phyloP scores from a whole-genome alignment of 1,140 invertebrate species.

The Aphidius ervi region DNA sequence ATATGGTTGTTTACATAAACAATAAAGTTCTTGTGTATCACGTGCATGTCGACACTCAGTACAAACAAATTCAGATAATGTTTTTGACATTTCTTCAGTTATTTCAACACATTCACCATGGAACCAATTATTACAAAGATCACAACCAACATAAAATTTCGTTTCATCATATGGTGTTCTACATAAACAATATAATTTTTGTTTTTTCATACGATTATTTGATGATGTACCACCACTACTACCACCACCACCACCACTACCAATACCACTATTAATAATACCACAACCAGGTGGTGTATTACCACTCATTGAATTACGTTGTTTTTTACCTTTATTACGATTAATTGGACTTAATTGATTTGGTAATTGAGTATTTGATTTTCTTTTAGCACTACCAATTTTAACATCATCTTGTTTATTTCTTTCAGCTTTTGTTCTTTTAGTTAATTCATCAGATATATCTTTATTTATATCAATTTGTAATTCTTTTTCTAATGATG shows the following conservation, averaged over 20 bases:
- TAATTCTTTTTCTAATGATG: conserved; percentile 84
- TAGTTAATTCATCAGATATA: conserved; percentile 63
- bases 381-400: conserved; percentile 57
- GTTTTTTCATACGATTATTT: conserved; percentile 58
- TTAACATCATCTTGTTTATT: conserved; percentile 69
- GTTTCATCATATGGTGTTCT: conserved; percentile 92
- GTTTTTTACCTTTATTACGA: conserved; percentile 44
- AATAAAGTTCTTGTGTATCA: conserved; percentile 91
- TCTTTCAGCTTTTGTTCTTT: conserved; percentile 64
- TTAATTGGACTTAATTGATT: conserved; percentile 50
- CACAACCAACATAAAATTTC: conserved; percentile 96
- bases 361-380: conserved; percentile 53
- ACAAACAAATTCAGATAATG: conserved; percentile 86
- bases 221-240: conserved; percentile 40
- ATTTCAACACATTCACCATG: conserved; percentile 95
- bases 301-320: conserved; percentile 31
- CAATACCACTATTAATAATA: conserved; percentile 11
- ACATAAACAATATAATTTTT: conserved; percentile 90
- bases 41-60: conserved; percentile 79
- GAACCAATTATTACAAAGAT: conserved; percentile 97
- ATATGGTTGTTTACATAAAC: conserved; percentile 92
- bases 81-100: conserved; percentile 88
- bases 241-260: conserved; percentile 23
- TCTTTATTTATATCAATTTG: conserved; percentile 85
- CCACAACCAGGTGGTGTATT: too few species aligned